These are phyloP conservation scores for Helicoverpa armigera DNA, from an alignment of 1,140 invertebrate species.

Conservation along the genomic window DNA sequence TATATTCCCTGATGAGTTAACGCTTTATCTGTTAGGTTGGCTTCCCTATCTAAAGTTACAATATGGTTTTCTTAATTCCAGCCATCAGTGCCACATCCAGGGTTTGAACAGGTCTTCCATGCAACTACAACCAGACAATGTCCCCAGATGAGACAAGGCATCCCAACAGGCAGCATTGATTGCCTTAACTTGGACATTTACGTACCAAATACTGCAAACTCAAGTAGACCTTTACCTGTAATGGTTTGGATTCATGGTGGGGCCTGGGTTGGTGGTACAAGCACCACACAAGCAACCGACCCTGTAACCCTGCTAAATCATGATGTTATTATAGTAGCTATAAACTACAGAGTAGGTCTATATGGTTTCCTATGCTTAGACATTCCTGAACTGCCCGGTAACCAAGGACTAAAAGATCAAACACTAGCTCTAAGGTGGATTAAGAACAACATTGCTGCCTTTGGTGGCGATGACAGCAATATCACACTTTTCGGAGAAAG, in stretches of 20 bases:
- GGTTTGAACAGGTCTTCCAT: conserved; percentile 58
- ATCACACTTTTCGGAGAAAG: conserved; percentile 56
- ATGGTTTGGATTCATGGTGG: conserved; percentile 56
- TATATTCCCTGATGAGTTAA: no score
- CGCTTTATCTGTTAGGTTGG: no score
- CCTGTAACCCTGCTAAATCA: conserved; percentile 21
- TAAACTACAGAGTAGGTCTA: conserved; percentile 50
- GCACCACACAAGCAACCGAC: not conserved
- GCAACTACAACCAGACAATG: conserved; percentile 58
- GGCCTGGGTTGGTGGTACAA: conserved; percentile 3
- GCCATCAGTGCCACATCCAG: conserved; percentile 50
- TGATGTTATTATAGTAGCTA: conserved; percentile 49
- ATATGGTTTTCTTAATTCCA: conserved; percentile 8
- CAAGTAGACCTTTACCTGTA: conserved; percentile 44
- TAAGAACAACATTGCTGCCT: conserved; percentile 56
- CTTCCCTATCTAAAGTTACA: no score
- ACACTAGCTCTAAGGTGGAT: conserved; percentile 59
- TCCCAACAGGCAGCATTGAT: conserved; percentile 48
- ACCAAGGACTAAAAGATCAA: conserved; percentile 66
- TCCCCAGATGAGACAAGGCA: conserved; percentile 43
- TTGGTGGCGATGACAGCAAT: conserved; percentile 54
- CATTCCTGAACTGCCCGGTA: conserved; percentile 49
- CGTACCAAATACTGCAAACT: conserved; percentile 49
- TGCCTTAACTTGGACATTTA: conserved; percentile 51
- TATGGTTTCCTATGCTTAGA: conserved; percentile 56